Conservation (phyloP, 37 sponge, comb jelly and placozoan species). For the Beroe ovata region DNA sequence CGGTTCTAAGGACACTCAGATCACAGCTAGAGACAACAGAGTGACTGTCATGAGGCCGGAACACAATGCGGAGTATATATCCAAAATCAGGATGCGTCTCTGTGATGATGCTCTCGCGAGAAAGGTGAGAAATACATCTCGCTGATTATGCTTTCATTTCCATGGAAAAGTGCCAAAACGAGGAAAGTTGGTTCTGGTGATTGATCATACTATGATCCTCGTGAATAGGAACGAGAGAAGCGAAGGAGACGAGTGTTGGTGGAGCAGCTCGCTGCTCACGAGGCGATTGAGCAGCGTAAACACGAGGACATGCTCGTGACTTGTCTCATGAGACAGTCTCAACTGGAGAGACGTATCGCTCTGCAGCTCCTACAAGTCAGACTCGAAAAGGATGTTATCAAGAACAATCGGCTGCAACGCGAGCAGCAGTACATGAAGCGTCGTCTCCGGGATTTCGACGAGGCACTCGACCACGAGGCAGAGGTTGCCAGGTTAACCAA, state of each 20-base stretch:
- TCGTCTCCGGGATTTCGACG: conserved; percentile 78
- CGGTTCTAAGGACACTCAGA: conserved; percentile 24
- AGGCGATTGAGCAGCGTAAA: conserved; percentile 65
- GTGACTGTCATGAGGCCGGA: conserved; percentile 62
- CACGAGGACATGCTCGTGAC: conserved; percentile 83
- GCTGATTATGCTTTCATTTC: too few species aligned
- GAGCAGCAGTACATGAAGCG: conserved; percentile 85
- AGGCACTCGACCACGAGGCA: conserved; percentile 80
- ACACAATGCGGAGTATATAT: conserved; percentile 77
- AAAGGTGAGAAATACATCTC: too few species aligned
- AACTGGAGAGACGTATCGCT: conserved; percentile 87
- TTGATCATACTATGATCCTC: too few species aligned
- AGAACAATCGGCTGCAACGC: conserved; percentile 76
- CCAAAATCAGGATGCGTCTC: conserved; percentile 72
- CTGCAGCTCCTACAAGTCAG: conserved; percentile 92
- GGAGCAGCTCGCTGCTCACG: conserved; percentile 69
- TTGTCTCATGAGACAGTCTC: conserved; percentile 85
- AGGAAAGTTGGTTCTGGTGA: too few species aligned
- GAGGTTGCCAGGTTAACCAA: conserved; percentile 67
- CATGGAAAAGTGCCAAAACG: too few species aligned
- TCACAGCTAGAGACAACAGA: conserved; percentile 54
- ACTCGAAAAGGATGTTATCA: conserved; percentile 82
- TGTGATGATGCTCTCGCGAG: conserved; percentile 70
- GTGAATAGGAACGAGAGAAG: conserved; percentile 78
- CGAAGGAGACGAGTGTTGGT: conserved; percentile 80